Conservation (phyloP, 2,888 invertebrate species). For the Coleophora deauratella region DNA sequence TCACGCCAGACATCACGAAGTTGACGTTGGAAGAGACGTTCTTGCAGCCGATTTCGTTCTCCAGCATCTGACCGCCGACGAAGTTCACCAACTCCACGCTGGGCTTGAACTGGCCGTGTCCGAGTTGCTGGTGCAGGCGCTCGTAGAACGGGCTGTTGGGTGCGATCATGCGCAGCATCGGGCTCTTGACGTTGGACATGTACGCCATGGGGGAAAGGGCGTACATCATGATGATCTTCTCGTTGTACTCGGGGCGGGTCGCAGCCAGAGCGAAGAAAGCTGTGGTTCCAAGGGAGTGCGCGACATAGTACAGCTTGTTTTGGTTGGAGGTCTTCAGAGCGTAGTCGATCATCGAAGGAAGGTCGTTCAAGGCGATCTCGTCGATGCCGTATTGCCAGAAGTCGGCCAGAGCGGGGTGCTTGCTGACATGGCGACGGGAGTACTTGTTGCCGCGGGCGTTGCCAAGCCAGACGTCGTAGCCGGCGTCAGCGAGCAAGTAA, state of each 20-base stretch:
- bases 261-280: slow-evolving; percentile 50
- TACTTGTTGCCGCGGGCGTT: slow-evolving; percentile 60
- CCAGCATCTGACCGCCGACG: slow-evolving; percentile 49
- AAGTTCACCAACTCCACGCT: slow-evolving; percentile 35
- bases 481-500: slow-evolving; percentile 49
- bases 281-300: slow-evolving; percentile 49
- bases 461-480: slow-evolving; percentile 64
- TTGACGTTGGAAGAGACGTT: slow-evolving; percentile 75
- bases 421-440: slow-evolving; percentile 47
- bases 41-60: slow-evolving; percentile 48
- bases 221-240: slow-evolving; percentile 53
- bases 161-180: slow-evolving; percentile 53
- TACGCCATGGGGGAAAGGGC: slow-evolving; percentile 62
- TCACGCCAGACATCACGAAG: slow-evolving; percentile 76
- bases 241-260: slow-evolving; percentile 45
- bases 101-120: slow-evolving; percentile 45
- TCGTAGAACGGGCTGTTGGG: slow-evolving; percentile 41
- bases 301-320: slow-evolving; percentile 52
- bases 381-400: slow-evolving; percentile 65
- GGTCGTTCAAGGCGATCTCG: slow-evolving; percentile 56
- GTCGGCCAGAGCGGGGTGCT: slow-evolving; percentile 42
- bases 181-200: slow-evolving; percentile 56
- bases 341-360: slow-evolving; percentile 62
- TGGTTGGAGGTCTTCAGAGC: slow-evolving; percentile 40
- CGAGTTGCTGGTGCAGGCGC: slow-evolving; percentile 32